Conservation (phyloP, 2,113 vertebrate genomes). For the Urocynchramus pylzowi region DNA sequence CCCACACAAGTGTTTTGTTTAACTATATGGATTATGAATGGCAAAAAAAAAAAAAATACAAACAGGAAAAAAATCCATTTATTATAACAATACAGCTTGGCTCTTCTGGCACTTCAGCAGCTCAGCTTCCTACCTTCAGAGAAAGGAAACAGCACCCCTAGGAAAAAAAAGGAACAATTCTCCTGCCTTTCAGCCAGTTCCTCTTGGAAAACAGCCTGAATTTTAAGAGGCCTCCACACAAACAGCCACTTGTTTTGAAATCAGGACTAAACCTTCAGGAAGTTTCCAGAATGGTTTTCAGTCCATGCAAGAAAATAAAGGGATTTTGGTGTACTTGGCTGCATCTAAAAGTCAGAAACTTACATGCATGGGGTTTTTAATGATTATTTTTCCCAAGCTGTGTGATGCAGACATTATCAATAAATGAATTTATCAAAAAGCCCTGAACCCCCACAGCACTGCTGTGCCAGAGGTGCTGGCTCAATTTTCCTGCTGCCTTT, state of each 20-base stretch:
- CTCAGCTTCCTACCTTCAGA: neutral
- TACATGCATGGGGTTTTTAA: accelerated
- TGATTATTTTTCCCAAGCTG: neutral
- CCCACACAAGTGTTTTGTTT: neutral
- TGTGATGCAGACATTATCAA: neutral
- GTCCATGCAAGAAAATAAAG: neutral
- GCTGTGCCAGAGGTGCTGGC: neutral
- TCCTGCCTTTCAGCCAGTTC: neutral
- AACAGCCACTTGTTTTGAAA: neutral
- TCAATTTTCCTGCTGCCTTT: neutral
- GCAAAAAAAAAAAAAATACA: neutral
- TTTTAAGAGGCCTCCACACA: neutral
- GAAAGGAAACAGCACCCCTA: neutral
- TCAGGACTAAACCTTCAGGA: neutral
- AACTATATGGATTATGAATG: neutral
- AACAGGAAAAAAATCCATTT: neutral
- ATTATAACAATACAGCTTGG: neutral
- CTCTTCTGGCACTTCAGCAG: neutral
- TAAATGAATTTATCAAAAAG: neutral
- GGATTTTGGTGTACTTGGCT: neutral
- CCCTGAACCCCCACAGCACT: neutral
- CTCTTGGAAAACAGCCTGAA: neutral
- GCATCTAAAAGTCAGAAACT: neutral
- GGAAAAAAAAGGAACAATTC: neutral
- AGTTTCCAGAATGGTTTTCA: neutral